phyloP scores from a whole-genome alignment of 2,113 vertebrate species.

The Bostrychus sinensis region DNA sequence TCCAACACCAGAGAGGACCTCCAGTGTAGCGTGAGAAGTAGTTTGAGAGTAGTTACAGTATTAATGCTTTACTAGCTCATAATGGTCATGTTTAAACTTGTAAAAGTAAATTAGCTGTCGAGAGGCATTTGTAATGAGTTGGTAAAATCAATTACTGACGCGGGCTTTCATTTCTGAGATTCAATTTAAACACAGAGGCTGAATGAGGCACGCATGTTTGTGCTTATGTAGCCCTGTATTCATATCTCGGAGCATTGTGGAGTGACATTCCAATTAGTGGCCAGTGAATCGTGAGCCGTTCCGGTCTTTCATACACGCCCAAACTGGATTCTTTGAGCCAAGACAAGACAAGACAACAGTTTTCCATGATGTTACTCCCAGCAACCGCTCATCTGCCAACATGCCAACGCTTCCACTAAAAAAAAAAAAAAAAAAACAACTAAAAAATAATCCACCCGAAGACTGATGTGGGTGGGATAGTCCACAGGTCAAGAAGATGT shows the following conservation, averaged over 20 bases:
- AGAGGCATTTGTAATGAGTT: constrained; percentile 56
- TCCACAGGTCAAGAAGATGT: constrained; percentile 59
- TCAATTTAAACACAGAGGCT: constrained; percentile 45
- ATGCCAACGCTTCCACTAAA: constrained; percentile 35
- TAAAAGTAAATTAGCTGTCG: constrained; percentile 63
- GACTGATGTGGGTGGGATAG: constrained; percentile 38
- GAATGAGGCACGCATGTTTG: constrained; percentile 43
- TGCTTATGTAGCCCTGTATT: constrained; percentile 49
- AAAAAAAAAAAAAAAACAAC: not conserved
- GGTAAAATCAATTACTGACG: constrained; percentile 70
- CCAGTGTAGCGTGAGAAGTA: constrained; percentile 16
- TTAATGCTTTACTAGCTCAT: constrained; percentile 49
- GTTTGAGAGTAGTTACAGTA: constrained; percentile 26
- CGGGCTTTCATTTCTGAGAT: constrained; percentile 53
- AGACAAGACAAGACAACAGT: constrained; percentile 52
- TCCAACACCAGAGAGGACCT: constrained; percentile 18
- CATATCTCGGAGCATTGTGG: constrained; percentile 53
- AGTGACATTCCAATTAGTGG: constrained; percentile 80
- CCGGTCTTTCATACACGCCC: constrained; percentile 50
- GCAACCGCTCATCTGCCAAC: constrained; percentile 47
- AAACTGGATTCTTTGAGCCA: constrained; percentile 45
- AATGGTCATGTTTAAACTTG: constrained; percentile 67
- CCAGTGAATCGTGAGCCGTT: constrained; percentile 76
- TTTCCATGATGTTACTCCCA: constrained; percentile 43
- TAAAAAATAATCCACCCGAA: constrained; percentile 21